A percentile compares a stretch with the other conserved stretches of the same genome.
Evolutionary conservation across 2,113 vertebrate genomes (phyloP).

Genomic region (Brachypodius melanocephalos): DNA sequence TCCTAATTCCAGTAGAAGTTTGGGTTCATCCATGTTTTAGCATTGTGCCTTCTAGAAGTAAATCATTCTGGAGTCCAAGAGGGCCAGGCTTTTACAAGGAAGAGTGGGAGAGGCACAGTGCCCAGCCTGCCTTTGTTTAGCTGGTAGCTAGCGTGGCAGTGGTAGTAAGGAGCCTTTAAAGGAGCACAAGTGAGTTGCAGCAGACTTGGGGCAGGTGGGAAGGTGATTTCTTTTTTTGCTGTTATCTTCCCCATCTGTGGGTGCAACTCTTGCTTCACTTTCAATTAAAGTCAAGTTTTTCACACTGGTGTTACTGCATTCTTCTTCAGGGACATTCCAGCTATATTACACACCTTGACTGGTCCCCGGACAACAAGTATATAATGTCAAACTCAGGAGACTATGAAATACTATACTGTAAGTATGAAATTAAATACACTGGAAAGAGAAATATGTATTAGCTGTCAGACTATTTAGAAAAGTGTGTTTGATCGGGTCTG

Average conservation of each 20-base stretch:
- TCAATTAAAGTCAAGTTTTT: background rate
- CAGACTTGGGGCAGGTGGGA: background rate
- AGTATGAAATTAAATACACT: constrained; percentile 71
- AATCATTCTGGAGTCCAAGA: background rate
- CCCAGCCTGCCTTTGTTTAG: background rate
- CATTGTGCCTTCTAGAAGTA: background rate
- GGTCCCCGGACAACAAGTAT: constrained; percentile 96
- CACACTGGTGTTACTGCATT: background rate
- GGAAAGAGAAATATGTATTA: background rate
- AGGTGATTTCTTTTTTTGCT: background rate
- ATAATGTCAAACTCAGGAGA: constrained; percentile 99
- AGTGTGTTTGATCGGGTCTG: background rate
- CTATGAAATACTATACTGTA: constrained; percentile 99
- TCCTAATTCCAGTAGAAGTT: background rate
- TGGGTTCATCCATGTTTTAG: background rate
- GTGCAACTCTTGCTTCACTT: background rate
- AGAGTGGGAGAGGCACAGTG: background rate
- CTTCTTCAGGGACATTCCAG: constrained; percentile 94
- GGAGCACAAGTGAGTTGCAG: background rate
- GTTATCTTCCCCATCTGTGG: background rate
- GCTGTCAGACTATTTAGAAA: background rate
- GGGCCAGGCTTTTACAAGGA: background rate
- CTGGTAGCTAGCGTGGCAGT: background rate
- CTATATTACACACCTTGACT: constrained; percentile 99
- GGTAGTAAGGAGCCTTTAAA: background rate